These are phyloP conservation scores for Drosophila melanosoma DNA, from an alignment of 2,888 invertebrate genomes.

Conservation along the genomic window DNA sequence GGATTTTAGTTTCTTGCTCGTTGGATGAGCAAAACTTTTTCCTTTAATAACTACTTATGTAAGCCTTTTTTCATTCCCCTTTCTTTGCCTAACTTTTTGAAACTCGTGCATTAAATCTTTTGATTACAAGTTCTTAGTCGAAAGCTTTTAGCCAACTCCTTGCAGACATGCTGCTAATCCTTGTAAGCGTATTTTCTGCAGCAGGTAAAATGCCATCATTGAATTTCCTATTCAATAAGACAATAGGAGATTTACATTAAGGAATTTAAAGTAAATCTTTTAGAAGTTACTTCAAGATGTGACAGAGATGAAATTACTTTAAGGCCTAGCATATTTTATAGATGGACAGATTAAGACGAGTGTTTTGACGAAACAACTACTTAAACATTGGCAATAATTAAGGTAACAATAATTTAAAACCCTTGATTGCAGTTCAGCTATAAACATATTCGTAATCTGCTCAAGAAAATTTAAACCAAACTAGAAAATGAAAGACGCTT, in stretches of 20 bases:
- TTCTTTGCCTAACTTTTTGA: too few relatives aligned
- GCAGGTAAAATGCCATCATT: background rate
- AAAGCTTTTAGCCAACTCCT: background rate
- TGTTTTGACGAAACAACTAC: background rate
- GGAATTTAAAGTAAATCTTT: background rate
- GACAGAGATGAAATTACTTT: background rate
- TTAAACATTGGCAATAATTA: background rate
- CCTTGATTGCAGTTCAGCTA: background rate
- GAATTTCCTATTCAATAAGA: background rate
- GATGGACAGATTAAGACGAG: background rate
- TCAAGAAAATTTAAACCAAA: background rate
- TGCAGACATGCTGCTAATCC: background rate
- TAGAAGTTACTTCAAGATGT: background rate
- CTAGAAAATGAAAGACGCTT: background rate
- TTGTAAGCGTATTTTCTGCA: background rate
- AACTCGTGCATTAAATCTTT: background rate
- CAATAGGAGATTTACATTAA: background rate
- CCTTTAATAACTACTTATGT: background rate
- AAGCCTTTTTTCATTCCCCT: background rate
- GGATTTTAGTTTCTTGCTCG: background rate
- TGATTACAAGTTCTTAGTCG: background rate
- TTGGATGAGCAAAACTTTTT: background rate
- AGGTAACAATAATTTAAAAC: background rate
- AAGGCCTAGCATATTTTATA: background rate
- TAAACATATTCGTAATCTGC: background rate